Conservation (phyloP, 2,797 vertebrate genomes). For the Hyperoplus lanceolatus region DNA sequence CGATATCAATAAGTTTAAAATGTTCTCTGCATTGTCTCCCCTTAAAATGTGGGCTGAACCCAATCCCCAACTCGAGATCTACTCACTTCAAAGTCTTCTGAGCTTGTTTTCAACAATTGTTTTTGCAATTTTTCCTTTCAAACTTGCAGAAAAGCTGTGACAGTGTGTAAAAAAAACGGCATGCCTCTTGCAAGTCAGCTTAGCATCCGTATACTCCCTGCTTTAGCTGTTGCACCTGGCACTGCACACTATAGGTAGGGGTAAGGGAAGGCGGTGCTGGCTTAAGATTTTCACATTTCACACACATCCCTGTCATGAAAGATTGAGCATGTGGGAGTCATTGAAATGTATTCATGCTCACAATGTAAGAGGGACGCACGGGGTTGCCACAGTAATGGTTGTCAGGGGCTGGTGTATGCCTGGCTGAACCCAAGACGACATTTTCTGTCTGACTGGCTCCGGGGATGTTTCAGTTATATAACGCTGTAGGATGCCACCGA, state of each 20-base stretch:
- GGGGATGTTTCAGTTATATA: constrained; percentile 83
- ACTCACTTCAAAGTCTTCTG: constrained; percentile 3
- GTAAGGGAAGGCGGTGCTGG: constrained; percentile 33
- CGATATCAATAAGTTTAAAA: too few relatives aligned
- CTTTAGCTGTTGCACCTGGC: constrained; percentile 50
- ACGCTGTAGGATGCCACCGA: constrained; percentile 81
- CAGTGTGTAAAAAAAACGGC: constrained; percentile 56
- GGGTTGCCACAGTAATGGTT: constrained; percentile 79
- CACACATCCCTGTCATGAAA: constrained; percentile 80
- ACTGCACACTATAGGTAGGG: constrained; percentile 54
- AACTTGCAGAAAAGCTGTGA: constrained; percentile 35
- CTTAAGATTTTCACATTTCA: constrained; percentile 65
- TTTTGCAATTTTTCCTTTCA: constrained; percentile 37
- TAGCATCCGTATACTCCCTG: constrained; percentile 38
- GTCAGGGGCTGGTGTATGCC: constrained; percentile 81
- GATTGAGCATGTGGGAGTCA: constrained; percentile 83
- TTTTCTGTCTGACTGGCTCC: constrained; percentile 86
- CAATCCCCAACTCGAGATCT: constrained; percentile 27
- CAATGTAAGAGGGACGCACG: constrained; percentile 75
- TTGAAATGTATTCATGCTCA: constrained; percentile 84
- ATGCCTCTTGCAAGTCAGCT: constrained; percentile 61
- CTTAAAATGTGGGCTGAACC: constrained; percentile 13
- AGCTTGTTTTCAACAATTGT: constrained; percentile 33
- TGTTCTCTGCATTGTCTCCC: constrained; percentile 4
- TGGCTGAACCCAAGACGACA: constrained; percentile 84